A percentile compares a stretch with the other conserved stretches of the same genome.
phyloP scores from a whole-genome alignment of 2,888 invertebrate species.

The Acleris literana region DNA sequence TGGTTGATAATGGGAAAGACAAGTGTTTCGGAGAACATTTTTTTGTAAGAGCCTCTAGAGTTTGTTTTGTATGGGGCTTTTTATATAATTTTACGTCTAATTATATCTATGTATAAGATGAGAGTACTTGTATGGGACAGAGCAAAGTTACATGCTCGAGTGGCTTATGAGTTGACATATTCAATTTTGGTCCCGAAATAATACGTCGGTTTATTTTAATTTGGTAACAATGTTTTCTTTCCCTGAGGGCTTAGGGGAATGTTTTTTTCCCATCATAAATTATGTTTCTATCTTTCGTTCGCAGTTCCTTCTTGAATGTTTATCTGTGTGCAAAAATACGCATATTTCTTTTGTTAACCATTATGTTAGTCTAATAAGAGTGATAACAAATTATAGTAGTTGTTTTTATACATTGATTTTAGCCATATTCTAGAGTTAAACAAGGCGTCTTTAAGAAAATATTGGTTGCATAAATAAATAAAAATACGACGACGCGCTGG shows the following conservation, averaged over 20 bases:
- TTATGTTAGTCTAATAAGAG: too few relatives aligned
- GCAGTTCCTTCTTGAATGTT: too few relatives aligned
- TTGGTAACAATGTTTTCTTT: constrained; percentile 7
- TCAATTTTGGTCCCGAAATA: constrained; percentile 3
- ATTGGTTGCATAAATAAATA: too few relatives aligned
- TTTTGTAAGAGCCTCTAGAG: constrained; percentile 42
- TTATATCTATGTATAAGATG: constrained; percentile 18
- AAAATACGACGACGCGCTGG: too few relatives aligned
- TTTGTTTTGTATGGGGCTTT: constrained; percentile 36
- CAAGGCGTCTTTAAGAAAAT: too few relatives aligned
- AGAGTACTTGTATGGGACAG: constrained; percentile 13
- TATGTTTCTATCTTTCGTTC: too few relatives aligned
- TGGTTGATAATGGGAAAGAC: constrained; percentile 23
- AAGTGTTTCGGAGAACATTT: constrained; percentile 40
- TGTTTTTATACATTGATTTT: too few relatives aligned
- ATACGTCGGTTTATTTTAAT: background rate
- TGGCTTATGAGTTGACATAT: constrained; percentile 9
- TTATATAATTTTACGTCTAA: constrained; percentile 27
- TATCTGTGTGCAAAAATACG: too few relatives aligned
- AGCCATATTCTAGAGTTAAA: too few relatives aligned
- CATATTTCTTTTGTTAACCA: too few relatives aligned
- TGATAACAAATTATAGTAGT: too few relatives aligned
- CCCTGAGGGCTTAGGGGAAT: background rate
- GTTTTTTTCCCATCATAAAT: background rate
- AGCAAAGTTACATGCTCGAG: constrained; percentile 13